Evolutionary conservation across 53 echinoderm and acorn worm genomes (phyloP).

Genomic region (Antedon mediterranea): DNA sequence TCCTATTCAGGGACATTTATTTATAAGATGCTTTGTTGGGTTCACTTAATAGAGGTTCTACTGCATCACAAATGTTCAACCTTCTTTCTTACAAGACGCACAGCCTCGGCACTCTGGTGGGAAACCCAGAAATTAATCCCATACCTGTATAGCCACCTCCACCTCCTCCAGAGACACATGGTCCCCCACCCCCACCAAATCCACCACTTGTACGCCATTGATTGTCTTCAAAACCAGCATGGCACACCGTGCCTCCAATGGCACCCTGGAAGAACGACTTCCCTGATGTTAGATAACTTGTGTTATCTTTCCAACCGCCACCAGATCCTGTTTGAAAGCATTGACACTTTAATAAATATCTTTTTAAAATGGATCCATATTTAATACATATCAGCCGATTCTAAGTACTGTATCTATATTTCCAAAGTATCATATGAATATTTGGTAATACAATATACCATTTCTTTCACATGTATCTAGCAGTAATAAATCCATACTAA

Average conservation of each 20-base stretch:
- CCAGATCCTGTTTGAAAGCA: conserved; percentile 37
- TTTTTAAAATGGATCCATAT: not conserved
- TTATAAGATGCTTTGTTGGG: too few species aligned
- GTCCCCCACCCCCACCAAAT: conserved; percentile 96
- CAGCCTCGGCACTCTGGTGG: too few species aligned
- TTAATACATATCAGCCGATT: too few species aligned
- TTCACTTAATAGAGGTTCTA: too few species aligned
- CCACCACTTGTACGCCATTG: conserved; percentile 67
- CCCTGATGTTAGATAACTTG: conserved; percentile 24
- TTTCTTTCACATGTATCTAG: too few species aligned
- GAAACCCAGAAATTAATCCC: not conserved
- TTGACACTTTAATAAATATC: not conserved
- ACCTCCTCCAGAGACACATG: conserved; percentile 74
- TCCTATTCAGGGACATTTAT: too few species aligned
- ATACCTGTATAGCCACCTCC: conserved; percentile 88
- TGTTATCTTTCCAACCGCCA: conserved; percentile 51
- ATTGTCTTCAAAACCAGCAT: conserved; percentile 27
- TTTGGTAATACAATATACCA: too few species aligned
- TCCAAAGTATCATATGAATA: too few species aligned
- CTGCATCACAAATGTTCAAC: too few species aligned
- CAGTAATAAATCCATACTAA: too few species aligned
- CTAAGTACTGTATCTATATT: too few species aligned
- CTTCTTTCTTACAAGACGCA: too few species aligned
- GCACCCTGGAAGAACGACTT: conserved; percentile 54
- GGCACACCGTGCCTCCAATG: conserved; percentile 44